Base-by-base conservation (phyloP, 1,140 invertebrate genomes). In the Drosophila albomicans region DNA sequence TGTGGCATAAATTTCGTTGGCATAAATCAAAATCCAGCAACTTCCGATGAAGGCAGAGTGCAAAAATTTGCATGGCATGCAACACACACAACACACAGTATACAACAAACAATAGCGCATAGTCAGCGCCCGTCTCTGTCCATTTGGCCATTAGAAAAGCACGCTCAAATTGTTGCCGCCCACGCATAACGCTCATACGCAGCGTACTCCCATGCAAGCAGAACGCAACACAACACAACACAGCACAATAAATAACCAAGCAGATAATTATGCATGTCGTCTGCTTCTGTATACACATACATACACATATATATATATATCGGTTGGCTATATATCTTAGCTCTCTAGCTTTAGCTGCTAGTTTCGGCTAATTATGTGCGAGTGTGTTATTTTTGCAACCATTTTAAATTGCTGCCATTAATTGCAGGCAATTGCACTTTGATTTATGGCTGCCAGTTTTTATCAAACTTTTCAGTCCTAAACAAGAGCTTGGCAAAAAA, bases 1-100 rank as follows among this genome's bases (percentile, higher is more conserved):
- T 73, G 59, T 86, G 79, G 87, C 82, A 91, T 91, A 91, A 90
- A 90, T 90, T 90, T 90, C 76, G 86, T 77, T 89, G 82, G 87
- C 86, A 90, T 90, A 90, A 90, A 90, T 90, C 86, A 90, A 90
- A 90, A 86, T 86, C 58, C 75, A 74, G 81, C 72, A 80, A 90
- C 86, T 90, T 90, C 86, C 86, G 86, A 86, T 80, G 79, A 84
- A 78, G 69, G 77, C 82, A 77, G 66, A 80, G 76, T 90, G 87
- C 86, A 87, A 90, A 89, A 85, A 88, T 89, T 85, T 85, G 85
- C 86, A 89, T 88, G 81, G 74, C 71, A 51, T 64, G 66, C 73
- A 64, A 25, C 41, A 41, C 43, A 51, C 67, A 54, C 45, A 59
- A 13, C 8, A 38, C 38, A 28, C 45, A 67, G 13, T 30, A 56